These are phyloP conservation scores for Anolis carolinensis DNA, from an alignment of 2,113 vertebrate species.

Conservation along the genomic window DNA sequence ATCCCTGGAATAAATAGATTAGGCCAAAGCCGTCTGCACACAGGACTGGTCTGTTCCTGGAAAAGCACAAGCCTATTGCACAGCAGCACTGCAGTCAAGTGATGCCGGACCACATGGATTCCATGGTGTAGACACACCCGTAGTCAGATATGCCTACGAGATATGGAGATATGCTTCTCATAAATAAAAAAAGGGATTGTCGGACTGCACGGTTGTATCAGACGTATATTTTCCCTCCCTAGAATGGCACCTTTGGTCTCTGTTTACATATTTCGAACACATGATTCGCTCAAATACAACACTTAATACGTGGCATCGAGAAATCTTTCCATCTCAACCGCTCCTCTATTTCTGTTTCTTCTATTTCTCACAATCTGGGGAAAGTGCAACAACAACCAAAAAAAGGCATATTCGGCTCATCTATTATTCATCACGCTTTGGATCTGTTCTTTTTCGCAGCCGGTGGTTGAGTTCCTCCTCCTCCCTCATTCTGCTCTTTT, in stretches of 20 bases:
- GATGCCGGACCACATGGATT: too few species aligned
- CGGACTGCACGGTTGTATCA: background rate
- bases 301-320: background rate
- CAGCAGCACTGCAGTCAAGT: too few species aligned
- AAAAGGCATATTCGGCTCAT: constrained; percentile 77
- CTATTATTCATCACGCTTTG: constrained; percentile 80
- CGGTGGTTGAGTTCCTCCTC: constrained; percentile 61
- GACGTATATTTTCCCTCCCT: background rate
- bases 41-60: background rate
- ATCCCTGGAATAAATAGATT: background rate
- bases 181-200: background rate
- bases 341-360: constrained; percentile 56
- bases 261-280: background rate
- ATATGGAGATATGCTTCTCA: background rate
- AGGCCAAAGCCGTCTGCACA: background rate
- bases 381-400: constrained; percentile 50
- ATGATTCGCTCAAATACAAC: constrained; percentile 22
- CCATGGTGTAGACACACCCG: background rate
- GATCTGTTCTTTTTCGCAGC: constrained; percentile 69
- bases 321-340: background rate
- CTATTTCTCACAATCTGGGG: constrained; percentile 66
- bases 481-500: constrained; percentile 69
- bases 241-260: background rate
- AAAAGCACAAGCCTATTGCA: background rate
- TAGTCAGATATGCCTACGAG: too few species aligned